Evolutionary conservation across 2,113 vertebrate genomes (phyloP).

Genomic region (Reinhardtius hippoglossoides): DNA sequence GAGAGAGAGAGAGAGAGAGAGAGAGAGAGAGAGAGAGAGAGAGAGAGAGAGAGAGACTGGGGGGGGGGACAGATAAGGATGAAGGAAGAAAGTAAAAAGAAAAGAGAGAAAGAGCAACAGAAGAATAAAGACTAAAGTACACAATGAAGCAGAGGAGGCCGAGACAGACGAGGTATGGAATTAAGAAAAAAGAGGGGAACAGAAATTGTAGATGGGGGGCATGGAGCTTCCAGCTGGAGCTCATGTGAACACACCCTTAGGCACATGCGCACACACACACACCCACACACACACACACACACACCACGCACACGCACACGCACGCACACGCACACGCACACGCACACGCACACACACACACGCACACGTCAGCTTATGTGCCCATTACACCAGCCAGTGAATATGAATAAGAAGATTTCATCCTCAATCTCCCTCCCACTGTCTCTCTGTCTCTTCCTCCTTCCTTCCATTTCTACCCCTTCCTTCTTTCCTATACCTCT

Average conservation of each 20-base stretch:
- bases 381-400: slow-evolving; percentile 40
- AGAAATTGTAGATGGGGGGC: slow-evolving; percentile 35
- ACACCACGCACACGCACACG: slow-evolving; percentile 38
- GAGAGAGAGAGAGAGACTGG: not conserved
- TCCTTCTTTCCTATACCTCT: not conserved
- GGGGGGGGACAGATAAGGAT: not conserved
- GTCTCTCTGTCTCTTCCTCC: not conserved
- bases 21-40: too few species aligned
- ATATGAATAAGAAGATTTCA: slow-evolving; percentile 32
- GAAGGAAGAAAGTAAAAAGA: not conserved
- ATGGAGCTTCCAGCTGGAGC: slow-evolving; percentile 63
- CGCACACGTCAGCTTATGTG: slow-evolving; percentile 39
- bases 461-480: not conserved
- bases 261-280: slow-evolving; percentile 18
- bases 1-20: too few species aligned
- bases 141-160: too few species aligned
- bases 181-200: slow-evolving; percentile 4
- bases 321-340: slow-evolving; percentile 37
- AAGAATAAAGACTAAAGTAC: not conserved
- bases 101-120: not conserved
- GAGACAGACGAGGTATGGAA: not conserved
- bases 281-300: slow-evolving; percentile 26
- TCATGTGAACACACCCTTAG: slow-evolving; percentile 59
- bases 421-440: not conserved
- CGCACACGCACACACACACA: too few species aligned